A percentile compares a stretch with the other conserved stretches of the same genome.
Conservation (phyloP, 2,113 vertebrate genomes). For the Erpornis zantholeuca region DNA sequence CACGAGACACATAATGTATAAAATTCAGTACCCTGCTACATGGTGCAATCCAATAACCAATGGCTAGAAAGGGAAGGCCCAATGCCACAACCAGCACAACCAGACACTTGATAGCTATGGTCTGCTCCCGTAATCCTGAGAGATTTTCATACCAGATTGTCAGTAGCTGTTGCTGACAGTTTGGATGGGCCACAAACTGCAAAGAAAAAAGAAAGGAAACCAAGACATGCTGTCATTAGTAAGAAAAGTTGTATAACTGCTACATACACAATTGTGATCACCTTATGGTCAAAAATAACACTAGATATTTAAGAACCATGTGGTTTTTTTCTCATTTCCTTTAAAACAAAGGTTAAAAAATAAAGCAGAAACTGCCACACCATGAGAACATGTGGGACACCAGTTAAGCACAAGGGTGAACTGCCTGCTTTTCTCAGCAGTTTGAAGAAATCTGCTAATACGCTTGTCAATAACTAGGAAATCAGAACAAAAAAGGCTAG, state of each 20-base stretch:
- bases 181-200: conserved; percentile 91
- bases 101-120: conserved; percentile 85
- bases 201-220: not conserved
- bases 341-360: not conserved
- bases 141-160: conserved; percentile 92
- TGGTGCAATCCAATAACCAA: conserved; percentile 88
- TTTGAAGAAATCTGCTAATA: not conserved
- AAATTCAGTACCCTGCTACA: conserved; percentile 83
- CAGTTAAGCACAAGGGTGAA: not conserved
- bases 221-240: not conserved
- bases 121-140: conserved; percentile 85
- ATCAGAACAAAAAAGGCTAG: not conserved
- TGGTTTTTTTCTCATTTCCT: not conserved
- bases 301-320: not conserved
- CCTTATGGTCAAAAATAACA: not conserved
- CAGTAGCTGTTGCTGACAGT: conserved; percentile 89
- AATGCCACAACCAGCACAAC: conserved; percentile 86
- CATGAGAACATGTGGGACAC: not conserved
- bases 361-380: not conserved
- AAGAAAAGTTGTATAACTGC: not conserved
- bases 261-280: too few relatives aligned
- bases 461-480: not conserved
- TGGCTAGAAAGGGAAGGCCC: conserved; percentile 85
- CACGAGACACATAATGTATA: not conserved
- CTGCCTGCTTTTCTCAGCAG: not conserved